Evolutionary conservation across 2,113 vertebrate species (phyloP).

Genomic region (Perca fluviatilis): DNA sequence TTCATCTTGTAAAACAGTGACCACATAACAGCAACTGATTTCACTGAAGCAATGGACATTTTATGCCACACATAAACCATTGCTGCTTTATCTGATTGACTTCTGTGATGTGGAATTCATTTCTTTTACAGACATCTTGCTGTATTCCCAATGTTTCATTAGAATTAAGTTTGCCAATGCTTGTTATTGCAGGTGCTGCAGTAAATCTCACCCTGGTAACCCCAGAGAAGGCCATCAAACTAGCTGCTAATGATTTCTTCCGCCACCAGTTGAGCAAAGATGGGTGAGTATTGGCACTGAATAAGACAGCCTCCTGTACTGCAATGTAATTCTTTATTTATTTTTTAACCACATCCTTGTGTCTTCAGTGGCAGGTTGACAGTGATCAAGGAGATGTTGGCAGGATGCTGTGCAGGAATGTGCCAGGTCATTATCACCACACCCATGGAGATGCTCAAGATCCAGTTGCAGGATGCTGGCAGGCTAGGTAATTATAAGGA

Average conservation of each 20-base stretch:
- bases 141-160: background rate
- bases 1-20: background rate
- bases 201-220: conserved; percentile 88
- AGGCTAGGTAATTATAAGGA: conserved; percentile 79
- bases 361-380: conserved; percentile 79
- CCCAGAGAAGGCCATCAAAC: conserved; percentile 88
- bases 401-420: conserved; percentile 88
- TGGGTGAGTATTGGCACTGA: conserved; percentile 74
- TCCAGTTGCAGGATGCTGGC: conserved; percentile 89
- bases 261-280: conserved; percentile 84
- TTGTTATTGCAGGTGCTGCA: conserved; percentile 81
- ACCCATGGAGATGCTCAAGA: conserved; percentile 91
- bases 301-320: background rate
- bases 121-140: background rate
- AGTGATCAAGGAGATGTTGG: conserved; percentile 87
- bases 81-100: background rate
- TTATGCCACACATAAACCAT: background rate
- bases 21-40: background rate
- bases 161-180: background rate
- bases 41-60: background rate
- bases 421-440: conserved; percentile 88
- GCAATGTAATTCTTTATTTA: background rate
- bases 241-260: conserved; percentile 88
- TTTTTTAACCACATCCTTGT: background rate
- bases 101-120: background rate